Evolutionary conservation across 2,797 vertebrate genomes (phyloP), one percentile per base, ranked within the genome.

Genomic region (Danio albolineatus): DNA sequence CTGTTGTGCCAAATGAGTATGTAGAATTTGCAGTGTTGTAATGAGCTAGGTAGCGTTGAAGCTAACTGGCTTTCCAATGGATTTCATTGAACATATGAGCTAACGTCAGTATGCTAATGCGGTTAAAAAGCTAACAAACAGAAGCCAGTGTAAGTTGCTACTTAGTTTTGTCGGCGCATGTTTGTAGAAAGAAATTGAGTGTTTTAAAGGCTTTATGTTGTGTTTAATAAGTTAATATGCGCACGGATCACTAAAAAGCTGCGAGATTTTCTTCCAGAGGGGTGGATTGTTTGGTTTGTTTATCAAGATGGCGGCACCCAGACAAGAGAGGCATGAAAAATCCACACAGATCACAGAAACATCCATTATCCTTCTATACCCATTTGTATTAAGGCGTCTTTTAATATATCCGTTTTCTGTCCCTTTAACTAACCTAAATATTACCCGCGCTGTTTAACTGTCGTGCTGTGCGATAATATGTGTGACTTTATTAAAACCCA

Each of bases 291-390:
- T 84, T 80, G 80, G 70, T 80, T 82, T 83, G 79, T 88, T 86
- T 78, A 82, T 81, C 87, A 88, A 90, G 85, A 91, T 90, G 90
- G 90, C 88, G 87, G 77, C 87, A 84, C 83, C 88, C 87, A 88
- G 82, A 87, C 83, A 83, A 85, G 70, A 81, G 82, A 83, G 73
- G 86, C 86, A 75, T 86, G 85, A 88, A 79, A 79, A 80, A 81
- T n/a, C 44, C 74, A 61, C 54, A 64, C 44, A 38, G 28, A 28
- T 74, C 53, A 56, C 64, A 73, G 10, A 28, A 78, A 17, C 17
- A 10, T 62, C 16, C 53, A 17, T 17, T 38, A 51, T 51, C 46
- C 21, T 69, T 16, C n/a, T 8, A 8, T 70, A 3, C 2, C 48
- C 16, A 13, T 70, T 53, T 53, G 14, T 7, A 36, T 49, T 10